Evolutionary conservation across 2,888 invertebrate genomes (phyloP).

Genomic region (Andrena chrysosceles): DNA sequence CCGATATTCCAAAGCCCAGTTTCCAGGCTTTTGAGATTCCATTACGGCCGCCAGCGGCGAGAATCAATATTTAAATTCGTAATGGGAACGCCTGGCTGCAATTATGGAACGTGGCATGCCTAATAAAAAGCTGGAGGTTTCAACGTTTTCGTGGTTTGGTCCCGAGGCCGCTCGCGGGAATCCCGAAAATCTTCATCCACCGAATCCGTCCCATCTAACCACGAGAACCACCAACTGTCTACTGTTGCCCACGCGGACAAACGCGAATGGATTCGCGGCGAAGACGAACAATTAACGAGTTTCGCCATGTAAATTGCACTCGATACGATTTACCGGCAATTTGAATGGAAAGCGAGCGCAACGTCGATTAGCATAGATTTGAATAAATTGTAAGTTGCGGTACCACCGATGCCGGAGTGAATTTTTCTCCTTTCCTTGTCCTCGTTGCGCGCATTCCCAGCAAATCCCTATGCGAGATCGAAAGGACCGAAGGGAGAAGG

Average conservation of each 20-base stretch:
- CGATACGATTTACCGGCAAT: too few relatives aligned
- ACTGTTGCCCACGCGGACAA: too few relatives aligned
- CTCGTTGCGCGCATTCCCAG: too few relatives aligned
- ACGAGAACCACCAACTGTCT: too few relatives aligned
- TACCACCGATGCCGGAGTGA: too few relatives aligned
- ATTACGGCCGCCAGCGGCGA: slow-evolving; percentile 69
- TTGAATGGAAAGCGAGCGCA: too few relatives aligned
- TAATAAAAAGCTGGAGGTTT: slow-evolving; percentile 40
- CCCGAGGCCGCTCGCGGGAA: not conserved
- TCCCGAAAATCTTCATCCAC: slow-evolving; percentile 1
- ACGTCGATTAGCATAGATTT: too few relatives aligned
- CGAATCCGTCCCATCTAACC: not conserved
- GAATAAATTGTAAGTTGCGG: too few relatives aligned
- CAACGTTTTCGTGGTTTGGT: slow-evolving; percentile 1
- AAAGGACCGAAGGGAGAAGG: not conserved
- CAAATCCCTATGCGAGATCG: not conserved
- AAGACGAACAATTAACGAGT: not conserved
- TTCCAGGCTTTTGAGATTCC: slow-evolving; percentile 75
- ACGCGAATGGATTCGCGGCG: not conserved
- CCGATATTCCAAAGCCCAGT: slow-evolving; percentile 62
- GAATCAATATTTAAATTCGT: slow-evolving; percentile 82
- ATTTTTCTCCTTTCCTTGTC: too few relatives aligned
- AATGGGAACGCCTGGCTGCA: slow-evolving; percentile 72
- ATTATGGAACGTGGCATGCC: slow-evolving; percentile 51
- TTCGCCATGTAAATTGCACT: too few relatives aligned